Evolutionary conservation across 2,113 vertebrate genomes (phyloP).

Genomic region (Glaucidium brasilianum): DNA sequence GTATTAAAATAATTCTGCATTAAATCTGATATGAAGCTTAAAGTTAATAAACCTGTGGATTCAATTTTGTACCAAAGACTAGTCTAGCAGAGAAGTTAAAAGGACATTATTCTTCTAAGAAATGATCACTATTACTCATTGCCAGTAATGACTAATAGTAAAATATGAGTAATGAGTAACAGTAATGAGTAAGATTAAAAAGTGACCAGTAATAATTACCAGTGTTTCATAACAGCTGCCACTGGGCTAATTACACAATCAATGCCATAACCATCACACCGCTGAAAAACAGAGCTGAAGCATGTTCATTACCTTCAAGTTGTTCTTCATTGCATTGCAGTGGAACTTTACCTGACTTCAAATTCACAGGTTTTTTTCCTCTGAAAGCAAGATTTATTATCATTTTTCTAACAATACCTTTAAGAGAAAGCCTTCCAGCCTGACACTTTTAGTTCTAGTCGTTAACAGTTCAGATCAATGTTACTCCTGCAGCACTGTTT

Average conservation of each 20-base stretch:
- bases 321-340: neutral
- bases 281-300: neutral
- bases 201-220: neutral
- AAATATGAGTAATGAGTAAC: neutral
- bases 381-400: neutral
- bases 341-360: neutral
- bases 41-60: neutral
- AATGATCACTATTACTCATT: neutral
- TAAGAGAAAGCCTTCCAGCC: neutral
- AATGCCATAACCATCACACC: neutral
- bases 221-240: neutral
- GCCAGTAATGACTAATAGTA: neutral
- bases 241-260: neutral
- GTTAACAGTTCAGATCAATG: conserved; percentile 37
- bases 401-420: neutral
- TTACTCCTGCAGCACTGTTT: conserved; percentile 22
- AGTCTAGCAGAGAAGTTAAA: neutral
- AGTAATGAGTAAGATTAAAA: neutral
- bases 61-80: neutral
- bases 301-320: neutral
- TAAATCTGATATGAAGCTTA: neutral
- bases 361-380: neutral
- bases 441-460: neutral
- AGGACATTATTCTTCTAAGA: neutral
- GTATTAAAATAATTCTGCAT: neutral